Evolutionary conservation across 1,140 invertebrate genomes (phyloP).

Genomic region (Spodoptera litura): DNA sequence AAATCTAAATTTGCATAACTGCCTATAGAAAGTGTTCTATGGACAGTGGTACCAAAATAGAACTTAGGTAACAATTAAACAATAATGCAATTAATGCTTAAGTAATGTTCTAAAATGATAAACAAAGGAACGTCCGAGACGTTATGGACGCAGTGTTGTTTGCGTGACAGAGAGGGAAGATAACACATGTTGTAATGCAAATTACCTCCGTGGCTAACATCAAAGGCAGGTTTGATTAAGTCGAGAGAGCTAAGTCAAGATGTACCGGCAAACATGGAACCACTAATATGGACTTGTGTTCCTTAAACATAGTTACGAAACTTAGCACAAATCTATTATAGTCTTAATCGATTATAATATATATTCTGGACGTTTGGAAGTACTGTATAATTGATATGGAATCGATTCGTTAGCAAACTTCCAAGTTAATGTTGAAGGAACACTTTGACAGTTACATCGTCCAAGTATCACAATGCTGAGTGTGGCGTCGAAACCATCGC

Average conservation of each 20-base stretch:
- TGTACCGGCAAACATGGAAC: constrained; percentile 43
- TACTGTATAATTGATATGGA: constrained; percentile 28
- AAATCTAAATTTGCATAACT: neutral
- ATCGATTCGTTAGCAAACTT: constrained; percentile 22
- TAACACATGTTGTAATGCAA: constrained; percentile 25
- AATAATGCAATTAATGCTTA: constrained; percentile 13
- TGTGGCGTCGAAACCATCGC: constrained; percentile 19
- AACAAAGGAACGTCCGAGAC: constrained; percentile 5
- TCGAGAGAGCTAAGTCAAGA: constrained; percentile 30
- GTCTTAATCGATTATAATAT: constrained; percentile 37
- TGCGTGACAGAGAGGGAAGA: constrained; percentile 14
- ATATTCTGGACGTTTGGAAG: neutral
- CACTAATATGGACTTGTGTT: constrained; percentile 40
- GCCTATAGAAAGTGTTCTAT: constrained; percentile 10
- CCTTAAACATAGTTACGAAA: constrained; percentile 34
- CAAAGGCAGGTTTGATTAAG: constrained; percentile 45
- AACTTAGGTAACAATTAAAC: neutral
- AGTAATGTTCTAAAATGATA: neutral
- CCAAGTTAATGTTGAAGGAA: constrained; percentile 2
- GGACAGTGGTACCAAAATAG: constrained; percentile 3
- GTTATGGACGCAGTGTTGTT: neutral
- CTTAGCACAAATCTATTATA: constrained; percentile 32
- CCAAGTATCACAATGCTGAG: constrained; percentile 33
- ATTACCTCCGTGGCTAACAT: constrained; percentile 38
- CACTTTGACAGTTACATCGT: constrained; percentile 17